Percentiles rank a stretch among this genome's conserved stretches.
Evolutionary conservation across 2,113 vertebrate species (phyloP).

Genomic region (Bungarus multicinctus): DNA sequence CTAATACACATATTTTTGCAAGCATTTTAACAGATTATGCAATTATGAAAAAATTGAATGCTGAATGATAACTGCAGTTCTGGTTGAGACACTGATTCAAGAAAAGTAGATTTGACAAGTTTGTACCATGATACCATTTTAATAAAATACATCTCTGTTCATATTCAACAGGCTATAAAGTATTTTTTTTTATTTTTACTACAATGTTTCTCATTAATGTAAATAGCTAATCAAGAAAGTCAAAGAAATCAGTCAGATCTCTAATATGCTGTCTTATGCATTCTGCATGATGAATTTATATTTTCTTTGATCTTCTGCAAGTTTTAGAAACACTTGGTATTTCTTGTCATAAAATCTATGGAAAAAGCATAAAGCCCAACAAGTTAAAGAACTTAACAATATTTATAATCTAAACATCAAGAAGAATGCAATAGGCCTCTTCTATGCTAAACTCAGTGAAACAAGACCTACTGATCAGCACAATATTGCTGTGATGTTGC

Average conservation of each 20-base stretch:
- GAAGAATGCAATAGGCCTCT: neutral
- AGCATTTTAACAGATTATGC: neutral
- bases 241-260: neutral
- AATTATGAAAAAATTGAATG: neutral
- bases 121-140: neutral
- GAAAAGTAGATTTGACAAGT: neutral
- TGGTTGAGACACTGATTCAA: neutral
- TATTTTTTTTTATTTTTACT: neutral
- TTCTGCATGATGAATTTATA: conserved; percentile 84
- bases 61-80: neutral
- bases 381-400: neutral
- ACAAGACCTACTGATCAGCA: neutral
- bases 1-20: neutral
- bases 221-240: neutral
- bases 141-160: neutral
- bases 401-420: fast-evolving
- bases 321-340: conserved; percentile 84
- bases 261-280: conserved; percentile 8
- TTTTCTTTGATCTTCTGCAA: conserved; percentile 87
- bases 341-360: conserved; percentile 91
- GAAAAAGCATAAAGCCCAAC: conserved; percentile 17
- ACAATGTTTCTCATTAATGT: neutral
- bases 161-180: neutral
- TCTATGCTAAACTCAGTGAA: neutral
- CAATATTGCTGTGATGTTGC: neutral